Evolutionary conservation across 37 sponge, comb jelly and placozoan species (phyloP).

Genomic region (Aplysina aerophoba): DNA sequence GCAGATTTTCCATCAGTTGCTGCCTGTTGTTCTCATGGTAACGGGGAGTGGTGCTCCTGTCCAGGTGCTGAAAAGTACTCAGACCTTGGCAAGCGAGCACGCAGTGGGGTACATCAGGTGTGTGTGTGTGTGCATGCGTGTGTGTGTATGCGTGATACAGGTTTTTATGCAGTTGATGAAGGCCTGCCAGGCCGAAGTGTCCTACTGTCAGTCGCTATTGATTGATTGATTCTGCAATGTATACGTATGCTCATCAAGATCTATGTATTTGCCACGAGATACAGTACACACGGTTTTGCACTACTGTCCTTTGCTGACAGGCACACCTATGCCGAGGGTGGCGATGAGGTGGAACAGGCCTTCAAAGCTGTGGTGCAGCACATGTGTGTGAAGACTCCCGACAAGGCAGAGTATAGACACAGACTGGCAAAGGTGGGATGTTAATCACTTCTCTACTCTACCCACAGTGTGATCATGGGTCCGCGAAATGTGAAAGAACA

Average conservation of each 20-base stretch:
- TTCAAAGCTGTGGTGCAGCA: constrained; percentile 69
- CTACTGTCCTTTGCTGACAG: background rate
- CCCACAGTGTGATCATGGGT: no score
- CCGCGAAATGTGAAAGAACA: no score
- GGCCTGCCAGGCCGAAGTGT: no score
- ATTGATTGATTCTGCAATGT: no score
- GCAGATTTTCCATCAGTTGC: constrained; percentile 65
- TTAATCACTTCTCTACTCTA: no score
- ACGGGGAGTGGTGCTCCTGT: constrained; percentile 23
- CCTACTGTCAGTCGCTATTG: no score
- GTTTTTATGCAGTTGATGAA: no score
- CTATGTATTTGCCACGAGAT: no score
- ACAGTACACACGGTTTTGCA: no score
- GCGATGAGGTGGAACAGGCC: constrained; percentile 23
- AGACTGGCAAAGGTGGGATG: constrained; percentile 50
- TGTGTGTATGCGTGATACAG: no score
- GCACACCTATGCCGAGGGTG: background rate
- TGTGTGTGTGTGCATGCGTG: no score
- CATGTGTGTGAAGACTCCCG: constrained; percentile 67
- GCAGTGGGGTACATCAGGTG: constrained; percentile 58
- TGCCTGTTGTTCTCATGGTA: constrained; percentile 62
- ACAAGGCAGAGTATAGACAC: constrained; percentile 77
- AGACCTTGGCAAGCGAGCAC: constrained; percentile 41
- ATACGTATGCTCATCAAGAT: no score
- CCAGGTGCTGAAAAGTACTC: constrained; percentile 33